A percentile compares a stretch with the other conserved stretches of the same genome.
Evolutionary conservation across 1,140 invertebrate genomes (phyloP).

Genomic region (Yoshiicerus persimilis): DNA sequence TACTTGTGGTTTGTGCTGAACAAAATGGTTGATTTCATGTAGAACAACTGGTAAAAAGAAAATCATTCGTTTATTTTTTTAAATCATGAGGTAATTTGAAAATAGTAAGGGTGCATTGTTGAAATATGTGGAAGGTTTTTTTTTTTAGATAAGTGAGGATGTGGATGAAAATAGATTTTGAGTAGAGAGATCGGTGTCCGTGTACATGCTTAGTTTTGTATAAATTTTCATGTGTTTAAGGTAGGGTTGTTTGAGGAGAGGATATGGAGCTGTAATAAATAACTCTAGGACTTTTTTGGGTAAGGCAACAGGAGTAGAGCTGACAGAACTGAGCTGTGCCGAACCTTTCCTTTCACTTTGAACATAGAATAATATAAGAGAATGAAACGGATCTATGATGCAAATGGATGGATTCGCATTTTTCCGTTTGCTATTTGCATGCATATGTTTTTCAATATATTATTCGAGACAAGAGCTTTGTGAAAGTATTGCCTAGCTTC

Average conservation of each 20-base stretch:
- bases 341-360: background rate
- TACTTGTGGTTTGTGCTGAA: too few species aligned
- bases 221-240: background rate
- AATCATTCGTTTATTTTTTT: too few species aligned
- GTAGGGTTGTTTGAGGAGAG: background rate
- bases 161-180: background rate
- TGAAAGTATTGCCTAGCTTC: background rate
- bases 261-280: background rate
- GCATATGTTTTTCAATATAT: conserved; percentile 7
- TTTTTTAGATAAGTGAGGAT: background rate
- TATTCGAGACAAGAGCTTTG: background rate
- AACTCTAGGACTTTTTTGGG: background rate
- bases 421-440: conserved; percentile 5
- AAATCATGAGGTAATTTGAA: too few species aligned
- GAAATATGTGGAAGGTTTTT: too few species aligned
- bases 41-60: too few species aligned
- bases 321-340: background rate
- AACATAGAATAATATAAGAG: background rate
- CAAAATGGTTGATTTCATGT: too few species aligned
- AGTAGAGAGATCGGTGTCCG: too few species aligned
- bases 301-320: background rate
- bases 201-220: background rate
- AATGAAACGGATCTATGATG: background rate
- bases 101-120: too few species aligned
- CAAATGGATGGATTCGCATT: conserved; percentile 4